A percentile compares a stretch with the other conserved stretches of the same genome.
Evolutionary conservation across 2,797 vertebrate species (phyloP).

Genomic region (Decapterus maruadsi): DNA sequence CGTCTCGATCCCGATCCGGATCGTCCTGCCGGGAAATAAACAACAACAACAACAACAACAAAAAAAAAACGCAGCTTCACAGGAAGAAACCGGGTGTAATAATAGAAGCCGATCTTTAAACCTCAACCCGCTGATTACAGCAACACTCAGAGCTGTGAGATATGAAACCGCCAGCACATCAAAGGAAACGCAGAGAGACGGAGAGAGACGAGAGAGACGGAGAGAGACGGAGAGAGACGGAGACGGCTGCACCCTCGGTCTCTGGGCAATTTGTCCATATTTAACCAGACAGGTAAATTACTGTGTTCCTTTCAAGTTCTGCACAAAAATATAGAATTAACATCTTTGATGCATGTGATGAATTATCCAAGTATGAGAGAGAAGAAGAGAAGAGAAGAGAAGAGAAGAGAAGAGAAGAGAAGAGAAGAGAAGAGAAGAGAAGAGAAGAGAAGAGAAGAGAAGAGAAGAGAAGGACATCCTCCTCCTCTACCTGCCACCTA

Average conservation of each 20-base stretch:
- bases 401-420: too few relatives aligned
- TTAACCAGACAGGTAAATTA: slow-evolving; percentile 59
- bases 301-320: slow-evolving; percentile 52
- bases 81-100: slow-evolving; percentile 16
- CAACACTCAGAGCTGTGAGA: slow-evolving; percentile 34
- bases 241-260: slow-evolving; percentile 22
- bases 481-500: slow-evolving; percentile 18
- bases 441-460: background rate
- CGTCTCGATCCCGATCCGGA: too few relatives aligned
- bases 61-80: too few relatives aligned
- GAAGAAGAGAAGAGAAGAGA: too few relatives aligned
- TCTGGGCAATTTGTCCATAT: slow-evolving; percentile 62
- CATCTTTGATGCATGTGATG: slow-evolving; percentile 44
- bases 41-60: too few relatives aligned
- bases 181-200: slow-evolving; percentile 18
- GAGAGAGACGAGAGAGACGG: too few relatives aligned
- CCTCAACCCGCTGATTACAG: slow-evolving; percentile 44
- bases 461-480: background rate
- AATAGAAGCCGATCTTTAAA: slow-evolving; percentile 42
- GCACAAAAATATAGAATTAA: slow-evolving; percentile 37
- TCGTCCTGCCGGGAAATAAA: background rate
- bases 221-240: too few relatives aligned
- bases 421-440: too few relatives aligned
- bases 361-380: slow-evolving; percentile 20
- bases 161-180: slow-evolving; percentile 42